These are phyloP conservation scores for Globicephala melas DNA, from an alignment of 2,113 vertebrate species.

Conservation along the genomic window DNA sequence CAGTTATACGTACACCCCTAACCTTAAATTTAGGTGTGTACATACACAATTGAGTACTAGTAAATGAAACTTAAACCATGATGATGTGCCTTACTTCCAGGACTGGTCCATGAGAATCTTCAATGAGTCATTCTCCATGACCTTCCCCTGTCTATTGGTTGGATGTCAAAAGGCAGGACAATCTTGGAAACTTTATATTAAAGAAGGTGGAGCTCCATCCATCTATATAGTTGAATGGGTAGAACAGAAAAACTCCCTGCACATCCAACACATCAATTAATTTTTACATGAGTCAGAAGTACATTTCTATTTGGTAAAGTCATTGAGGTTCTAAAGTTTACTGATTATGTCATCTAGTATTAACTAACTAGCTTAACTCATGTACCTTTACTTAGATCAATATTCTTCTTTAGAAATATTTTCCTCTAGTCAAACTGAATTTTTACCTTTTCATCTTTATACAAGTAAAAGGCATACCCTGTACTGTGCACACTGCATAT, in stretches of 20 bases:
- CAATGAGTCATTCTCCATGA: background rate
- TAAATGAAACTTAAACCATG: background rate
- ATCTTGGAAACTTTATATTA: background rate
- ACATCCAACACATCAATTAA: background rate
- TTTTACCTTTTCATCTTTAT: background rate
- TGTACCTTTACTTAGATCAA: background rate
- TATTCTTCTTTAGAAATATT: background rate
- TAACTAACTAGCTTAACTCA: background rate
- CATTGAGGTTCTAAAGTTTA: background rate
- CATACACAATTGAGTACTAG: background rate
- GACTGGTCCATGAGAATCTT: background rate
- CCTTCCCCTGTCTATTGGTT: background rate
- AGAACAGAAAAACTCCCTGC: background rate
- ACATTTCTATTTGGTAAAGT: background rate
- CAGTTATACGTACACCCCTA: too few relatives aligned
- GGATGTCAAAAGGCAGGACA: background rate
- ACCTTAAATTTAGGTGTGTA: background rate
- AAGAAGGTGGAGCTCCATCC: background rate
- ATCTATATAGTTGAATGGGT: background rate
- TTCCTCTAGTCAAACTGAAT: background rate
- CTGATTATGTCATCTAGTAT: background rate
- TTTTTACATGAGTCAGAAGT: background rate
- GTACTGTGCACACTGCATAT: rapidly evolving
- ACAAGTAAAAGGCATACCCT: background rate
- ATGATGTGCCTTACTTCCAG: background rate